Conservation (phyloP, 2,888 invertebrate genomes). For the Pheosia tremula region DNA sequence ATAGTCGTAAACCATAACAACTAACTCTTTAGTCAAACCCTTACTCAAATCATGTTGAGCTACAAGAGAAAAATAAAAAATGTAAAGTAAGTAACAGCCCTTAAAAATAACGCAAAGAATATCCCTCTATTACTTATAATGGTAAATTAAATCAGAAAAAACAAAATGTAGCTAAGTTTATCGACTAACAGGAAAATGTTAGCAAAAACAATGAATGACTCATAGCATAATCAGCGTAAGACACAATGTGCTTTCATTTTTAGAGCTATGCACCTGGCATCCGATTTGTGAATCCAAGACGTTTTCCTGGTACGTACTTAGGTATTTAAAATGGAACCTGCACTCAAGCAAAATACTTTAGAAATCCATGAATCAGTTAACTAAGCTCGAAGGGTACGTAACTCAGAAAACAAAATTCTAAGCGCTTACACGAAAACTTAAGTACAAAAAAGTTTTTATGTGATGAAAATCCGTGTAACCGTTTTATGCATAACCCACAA, state of each 20-base stretch:
- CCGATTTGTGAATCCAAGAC: background rate
- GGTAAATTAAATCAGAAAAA: background rate
- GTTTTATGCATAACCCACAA: background rate
- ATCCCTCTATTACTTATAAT: background rate
- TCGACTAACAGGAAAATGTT: conserved; percentile 7
- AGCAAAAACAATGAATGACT: conserved; percentile 6
- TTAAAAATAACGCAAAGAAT: background rate
- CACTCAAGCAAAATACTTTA: too few relatives aligned
- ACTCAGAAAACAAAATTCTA: too few relatives aligned
- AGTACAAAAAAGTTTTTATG: too few relatives aligned
- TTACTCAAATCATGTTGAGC: too few relatives aligned
- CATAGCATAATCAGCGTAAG: conserved; percentile 4
- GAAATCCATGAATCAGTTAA: too few relatives aligned
- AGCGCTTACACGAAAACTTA: too few relatives aligned
- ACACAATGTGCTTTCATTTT: conserved; percentile 14
- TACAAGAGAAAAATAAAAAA: too few relatives aligned
- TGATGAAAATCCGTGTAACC: background rate
- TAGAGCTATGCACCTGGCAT: conserved; percentile 1
- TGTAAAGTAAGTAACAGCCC: too few relatives aligned
- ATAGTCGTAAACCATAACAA: too few relatives aligned
- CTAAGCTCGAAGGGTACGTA: too few relatives aligned
- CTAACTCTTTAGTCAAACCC: too few relatives aligned
- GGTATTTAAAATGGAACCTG: background rate
- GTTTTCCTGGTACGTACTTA: background rate
- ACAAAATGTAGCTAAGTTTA: background rate